These are phyloP conservation scores for Sarcophaga subvicina DNA, from an alignment of 2,888 invertebrate genomes.

Conservation along the genomic window DNA sequence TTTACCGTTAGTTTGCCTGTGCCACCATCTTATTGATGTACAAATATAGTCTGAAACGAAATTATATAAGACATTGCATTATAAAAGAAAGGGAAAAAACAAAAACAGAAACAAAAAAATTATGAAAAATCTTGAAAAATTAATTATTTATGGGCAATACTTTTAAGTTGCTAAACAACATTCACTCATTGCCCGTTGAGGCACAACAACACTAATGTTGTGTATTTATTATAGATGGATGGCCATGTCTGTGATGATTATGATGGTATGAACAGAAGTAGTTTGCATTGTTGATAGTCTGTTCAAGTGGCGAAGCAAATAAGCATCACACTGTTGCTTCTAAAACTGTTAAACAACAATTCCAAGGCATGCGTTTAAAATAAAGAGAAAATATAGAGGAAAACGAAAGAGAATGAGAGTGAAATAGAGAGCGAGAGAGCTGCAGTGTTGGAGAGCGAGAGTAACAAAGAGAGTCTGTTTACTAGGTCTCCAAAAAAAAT, in stretches of 20 bases:
- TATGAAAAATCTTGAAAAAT: neutral
- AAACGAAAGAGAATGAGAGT: neutral
- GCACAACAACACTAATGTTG: neutral
- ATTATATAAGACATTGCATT: neutral
- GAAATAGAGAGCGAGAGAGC: neutral
- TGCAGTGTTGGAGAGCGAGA: neutral
- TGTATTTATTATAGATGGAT: neutral
- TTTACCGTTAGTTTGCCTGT: neutral
- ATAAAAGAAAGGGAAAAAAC: neutral
- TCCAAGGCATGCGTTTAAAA: conserved; percentile 65
- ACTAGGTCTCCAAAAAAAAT: neutral
- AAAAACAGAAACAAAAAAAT: too few relatives aligned
- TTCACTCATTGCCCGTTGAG: neutral
- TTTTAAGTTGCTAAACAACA: neutral
- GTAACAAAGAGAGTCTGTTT: neutral
- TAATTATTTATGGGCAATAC: neutral
- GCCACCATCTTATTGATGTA: neutral
- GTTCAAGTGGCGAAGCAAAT: conserved; percentile 3
- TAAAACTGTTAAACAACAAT: conserved; percentile 26
- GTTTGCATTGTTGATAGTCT: conserved; percentile 23
- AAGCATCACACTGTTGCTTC: conserved; percentile 66
- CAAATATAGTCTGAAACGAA: neutral
- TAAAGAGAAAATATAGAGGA: conserved; percentile 18
- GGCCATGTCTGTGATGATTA: conserved; percentile 1
- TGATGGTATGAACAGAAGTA: conserved; percentile 18